phyloP scores from a whole-genome alignment of 2,888 invertebrate genomes.

The Eueremaeus valkanovi region DNA sequence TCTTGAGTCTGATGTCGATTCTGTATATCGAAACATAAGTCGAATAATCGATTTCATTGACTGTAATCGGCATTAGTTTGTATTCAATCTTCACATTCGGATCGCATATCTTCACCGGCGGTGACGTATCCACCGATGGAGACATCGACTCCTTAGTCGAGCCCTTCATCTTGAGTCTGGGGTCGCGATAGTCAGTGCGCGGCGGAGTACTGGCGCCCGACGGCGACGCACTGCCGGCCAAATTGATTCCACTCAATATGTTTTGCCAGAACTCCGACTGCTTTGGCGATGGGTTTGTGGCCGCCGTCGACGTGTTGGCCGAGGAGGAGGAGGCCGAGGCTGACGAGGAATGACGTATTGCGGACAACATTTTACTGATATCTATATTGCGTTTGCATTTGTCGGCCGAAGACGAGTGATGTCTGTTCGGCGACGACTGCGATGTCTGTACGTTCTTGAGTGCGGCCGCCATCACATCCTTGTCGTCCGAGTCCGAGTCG shows the following conservation, averaged over 20 bases:
- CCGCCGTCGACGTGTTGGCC: slow-evolving; percentile 42
- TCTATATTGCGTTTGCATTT: neutral
- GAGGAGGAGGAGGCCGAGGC: too few species aligned
- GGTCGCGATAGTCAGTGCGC: slow-evolving; percentile 36
- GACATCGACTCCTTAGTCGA: slow-evolving; percentile 30
- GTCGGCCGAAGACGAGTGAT: neutral
- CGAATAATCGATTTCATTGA: slow-evolving; percentile 44
- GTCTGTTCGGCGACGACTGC: slow-evolving; percentile 26
- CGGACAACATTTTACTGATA: neutral
- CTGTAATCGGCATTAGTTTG: slow-evolving; percentile 39
- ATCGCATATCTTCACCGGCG: slow-evolving; percentile 23
- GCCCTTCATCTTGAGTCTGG: slow-evolving; percentile 31
- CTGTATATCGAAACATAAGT: slow-evolving; percentile 42
- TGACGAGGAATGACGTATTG: slow-evolving; percentile 43
- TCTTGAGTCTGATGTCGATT: slow-evolving; percentile 50
- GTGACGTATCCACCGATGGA: neutral
- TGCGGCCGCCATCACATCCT: slow-evolving; percentile 46
- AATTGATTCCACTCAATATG: slow-evolving; percentile 39
- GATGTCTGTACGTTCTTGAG: slow-evolving; percentile 45
- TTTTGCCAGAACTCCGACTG: slow-evolving; percentile 44
- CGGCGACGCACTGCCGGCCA: neutral
- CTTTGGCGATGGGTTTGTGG: slow-evolving; percentile 12
- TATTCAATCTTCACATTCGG: slow-evolving; percentile 42
- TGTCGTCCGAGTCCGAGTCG: slow-evolving; percentile 57
- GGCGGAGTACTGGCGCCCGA: neutral